These are phyloP conservation scores for Anthopleura sola DNA, from an alignment of 64 coral and sea anemone species.

Conservation along the genomic window DNA sequence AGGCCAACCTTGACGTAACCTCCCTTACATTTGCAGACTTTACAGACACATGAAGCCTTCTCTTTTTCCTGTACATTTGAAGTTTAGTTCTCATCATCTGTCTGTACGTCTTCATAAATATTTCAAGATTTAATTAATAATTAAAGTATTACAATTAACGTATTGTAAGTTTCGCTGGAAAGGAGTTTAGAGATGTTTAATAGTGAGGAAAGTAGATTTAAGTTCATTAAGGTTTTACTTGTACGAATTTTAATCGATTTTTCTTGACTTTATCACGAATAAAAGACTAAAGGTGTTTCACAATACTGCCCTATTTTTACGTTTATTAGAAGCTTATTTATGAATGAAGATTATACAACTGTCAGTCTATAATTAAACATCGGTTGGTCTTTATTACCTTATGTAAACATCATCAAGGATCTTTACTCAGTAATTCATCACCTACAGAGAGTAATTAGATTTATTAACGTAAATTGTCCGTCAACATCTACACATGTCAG, in stretches of 20 bases:
- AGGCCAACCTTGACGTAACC: background rate
- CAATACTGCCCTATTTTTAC: background rate
- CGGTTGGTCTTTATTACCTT: background rate
- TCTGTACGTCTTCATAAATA: too few relatives aligned
- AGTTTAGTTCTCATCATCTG: background rate
- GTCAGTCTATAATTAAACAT: background rate
- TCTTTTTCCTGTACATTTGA: background rate
- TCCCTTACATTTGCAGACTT: background rate
- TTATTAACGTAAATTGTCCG: slow-evolving; percentile 12
- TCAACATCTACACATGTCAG: background rate
- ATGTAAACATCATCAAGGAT: background rate
- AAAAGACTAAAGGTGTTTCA: background rate
- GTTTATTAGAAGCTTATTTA: background rate
- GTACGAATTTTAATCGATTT: background rate
- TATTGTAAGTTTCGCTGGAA: too few relatives aligned
- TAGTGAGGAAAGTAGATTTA: background rate
- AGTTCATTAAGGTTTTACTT: background rate
- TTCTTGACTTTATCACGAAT: background rate
- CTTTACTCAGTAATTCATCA: slow-evolving; percentile 8
- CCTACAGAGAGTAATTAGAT: slow-evolving; percentile 16
- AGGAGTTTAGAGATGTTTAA: background rate
- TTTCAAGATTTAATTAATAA: background rate
- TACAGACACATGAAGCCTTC: background rate
- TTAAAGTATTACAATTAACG: background rate
- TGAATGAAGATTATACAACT: background rate